Percentiles rank a stretch among this genome's conserved stretches.
Conservation (phyloP, 2,797 vertebrate genomes). For the Natrix natrix region DNA sequence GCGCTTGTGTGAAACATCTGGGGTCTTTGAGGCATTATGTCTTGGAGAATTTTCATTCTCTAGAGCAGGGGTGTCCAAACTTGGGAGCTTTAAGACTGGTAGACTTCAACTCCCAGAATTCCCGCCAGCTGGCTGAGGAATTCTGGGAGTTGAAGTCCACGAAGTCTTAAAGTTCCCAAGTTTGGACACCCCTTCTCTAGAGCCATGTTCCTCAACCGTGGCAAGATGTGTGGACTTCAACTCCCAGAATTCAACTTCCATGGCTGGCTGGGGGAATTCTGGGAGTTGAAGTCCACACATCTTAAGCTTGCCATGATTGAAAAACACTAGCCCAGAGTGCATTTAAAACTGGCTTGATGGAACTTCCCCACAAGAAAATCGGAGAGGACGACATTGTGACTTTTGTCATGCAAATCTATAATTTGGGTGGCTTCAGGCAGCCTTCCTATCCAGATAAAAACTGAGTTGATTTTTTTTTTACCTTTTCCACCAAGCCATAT, state of each 20-base stretch:
- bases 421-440: background rate
- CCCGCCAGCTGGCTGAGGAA: no score
- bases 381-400: background rate
- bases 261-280: background rate
- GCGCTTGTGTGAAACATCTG: fast-evolving
- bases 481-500: background rate
- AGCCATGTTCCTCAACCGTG: background rate
- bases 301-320: background rate
- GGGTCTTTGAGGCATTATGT: background rate
- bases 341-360: background rate
- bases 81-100: background rate
- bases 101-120: background rate
- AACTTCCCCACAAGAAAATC: background rate
- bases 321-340: background rate
- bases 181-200: background rate
- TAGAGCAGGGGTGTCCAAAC: background rate
- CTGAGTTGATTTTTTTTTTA: background rate
- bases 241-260: background rate
- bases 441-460: background rate
- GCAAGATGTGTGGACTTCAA: background rate
- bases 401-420: background rate
- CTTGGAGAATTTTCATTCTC: background rate
- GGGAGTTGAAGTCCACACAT: background rate
- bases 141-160: no score
- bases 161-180: background rate